Evolutionary conservation across 2,113 vertebrate genomes (phyloP), one percentile per base, ranked within the genome.

Genomic region (Pterophyllum scalare): DNA sequence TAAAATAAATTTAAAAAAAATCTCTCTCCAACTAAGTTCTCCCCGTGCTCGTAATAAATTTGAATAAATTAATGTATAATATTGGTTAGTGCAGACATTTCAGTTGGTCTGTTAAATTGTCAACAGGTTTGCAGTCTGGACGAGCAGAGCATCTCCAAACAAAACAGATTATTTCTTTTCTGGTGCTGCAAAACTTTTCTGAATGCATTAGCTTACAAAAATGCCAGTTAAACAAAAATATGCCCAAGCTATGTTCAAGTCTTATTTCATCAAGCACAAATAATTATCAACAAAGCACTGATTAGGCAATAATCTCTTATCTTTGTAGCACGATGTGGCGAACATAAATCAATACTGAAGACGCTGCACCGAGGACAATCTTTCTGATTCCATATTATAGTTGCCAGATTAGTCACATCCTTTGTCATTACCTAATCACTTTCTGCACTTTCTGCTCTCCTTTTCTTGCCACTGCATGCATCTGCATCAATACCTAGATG

Each of bases 151-250:
- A 35, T 62, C n/a, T 78, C 20, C 33, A 52, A 60, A 76, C 20
- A 76, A 52, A 60, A 76, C 20, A 76, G 0, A 65, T 65, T 64
- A 13, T 77, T 49, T 64, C 81, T 88, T 38, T 86, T 82, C 81
- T 86, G 65, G 56, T 19, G 4, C 74, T 75, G 79, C 83, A 89
- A 58, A 76, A 74, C 52, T 58, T 49, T 70, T 79, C 60, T n/a
- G 17, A 78, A 88, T 88, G 11, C 76, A 85, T 87, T 80, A 85
- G 24, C 14, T 79, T 6, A 60, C 85, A 80, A 81, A 31, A 79
- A 35, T 35, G 33, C n/a, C 62, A 49, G 10, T 31, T 49, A 24
- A 82, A 81, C 61, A 91, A 65, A 31, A 81, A 77, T n/a, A 26
- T 26, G 19, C 43, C 57, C 5, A 59, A 59, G 43, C 58, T 64